Evolutionary conservation across 2,888 invertebrate genomes (phyloP).

Genomic region (Caenorhabditis doughertyi): DNA sequence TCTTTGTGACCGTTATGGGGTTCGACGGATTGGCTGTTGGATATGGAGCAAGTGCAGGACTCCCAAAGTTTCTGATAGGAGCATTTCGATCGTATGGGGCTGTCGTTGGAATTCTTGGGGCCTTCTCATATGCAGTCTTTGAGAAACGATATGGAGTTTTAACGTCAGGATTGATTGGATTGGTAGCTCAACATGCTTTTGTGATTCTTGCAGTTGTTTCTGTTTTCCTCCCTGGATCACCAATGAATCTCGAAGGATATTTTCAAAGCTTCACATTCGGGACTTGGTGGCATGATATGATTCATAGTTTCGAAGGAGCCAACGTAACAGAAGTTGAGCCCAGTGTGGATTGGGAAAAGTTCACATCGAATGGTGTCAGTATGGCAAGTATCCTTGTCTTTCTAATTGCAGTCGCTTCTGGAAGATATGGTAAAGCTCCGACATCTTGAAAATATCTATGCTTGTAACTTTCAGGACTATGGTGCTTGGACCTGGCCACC

Average conservation of each 20-base stretch:
- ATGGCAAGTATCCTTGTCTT: conserved; percentile 76
- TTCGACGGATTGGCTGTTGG: conserved; percentile 80
- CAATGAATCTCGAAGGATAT: conserved; percentile 74
- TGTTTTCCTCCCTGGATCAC: conserved; percentile 78
- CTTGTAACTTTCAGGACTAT: conserved; percentile 25
- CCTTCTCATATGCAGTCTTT: conserved; percentile 76
- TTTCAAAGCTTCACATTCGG: conserved; percentile 59
- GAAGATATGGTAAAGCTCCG: conserved; percentile 68
- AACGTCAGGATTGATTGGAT: conserved; percentile 77
- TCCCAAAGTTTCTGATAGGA: conserved; percentile 77
- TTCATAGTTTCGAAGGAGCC: conserved; percentile 66
- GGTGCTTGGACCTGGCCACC: conserved; percentile 80
- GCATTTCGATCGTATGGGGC: conserved; percentile 74
- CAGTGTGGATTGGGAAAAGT: conserved; percentile 71
- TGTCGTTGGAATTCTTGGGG: conserved; percentile 73
- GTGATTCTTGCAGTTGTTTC: conserved; percentile 75
- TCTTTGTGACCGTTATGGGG: conserved; percentile 80
- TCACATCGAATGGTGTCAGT: conserved; percentile 72
- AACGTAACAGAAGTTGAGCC: conserved; percentile 44
- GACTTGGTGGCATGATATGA: conserved; percentile 68
- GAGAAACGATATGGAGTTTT: conserved; percentile 75
- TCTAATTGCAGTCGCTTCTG: conserved; percentile 76
- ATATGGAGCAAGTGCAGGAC: conserved; percentile 76
- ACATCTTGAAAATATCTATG: neutral
- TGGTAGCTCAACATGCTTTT: conserved; percentile 76